Conservation (phyloP, 2,797 vertebrate genomes). For the Centroberyx gerrardi region DNA sequence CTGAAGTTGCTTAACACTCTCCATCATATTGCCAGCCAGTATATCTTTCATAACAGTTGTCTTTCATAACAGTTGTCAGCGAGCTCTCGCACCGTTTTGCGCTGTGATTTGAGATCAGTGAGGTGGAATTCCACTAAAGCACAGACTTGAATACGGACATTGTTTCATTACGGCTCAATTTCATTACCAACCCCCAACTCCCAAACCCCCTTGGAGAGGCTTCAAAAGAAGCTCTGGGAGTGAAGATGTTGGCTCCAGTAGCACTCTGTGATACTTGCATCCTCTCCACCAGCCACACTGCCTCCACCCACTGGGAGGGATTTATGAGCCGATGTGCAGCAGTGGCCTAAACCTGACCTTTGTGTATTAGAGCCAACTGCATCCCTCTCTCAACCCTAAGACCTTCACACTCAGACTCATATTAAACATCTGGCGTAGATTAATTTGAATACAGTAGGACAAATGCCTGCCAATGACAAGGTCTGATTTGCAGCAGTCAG, state of each 20-base stretch:
- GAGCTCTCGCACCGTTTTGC: constrained; percentile 58
- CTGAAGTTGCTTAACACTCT: constrained; percentile 35
- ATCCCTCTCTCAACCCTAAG: constrained; percentile 15
- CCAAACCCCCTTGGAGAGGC: constrained; percentile 57
- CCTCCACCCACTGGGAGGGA: constrained; percentile 36
- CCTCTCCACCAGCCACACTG: constrained; percentile 32
- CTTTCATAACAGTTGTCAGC: constrained; percentile 56
- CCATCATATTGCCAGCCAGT: constrained; percentile 33
- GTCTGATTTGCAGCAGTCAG: constrained; percentile 14
- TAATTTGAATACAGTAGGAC: background rate
- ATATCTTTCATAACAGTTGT: constrained; percentile 20
- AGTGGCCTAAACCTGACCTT: background rate
- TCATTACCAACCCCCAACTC: constrained; percentile 64
- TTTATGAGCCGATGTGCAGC: constrained; percentile 11
- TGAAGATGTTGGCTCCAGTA: constrained; percentile 60
- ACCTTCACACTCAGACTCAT: background rate
- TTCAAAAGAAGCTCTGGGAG: constrained; percentile 68
- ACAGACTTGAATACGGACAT: constrained; percentile 67
- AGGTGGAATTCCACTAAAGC: constrained; percentile 79
- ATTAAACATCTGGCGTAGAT: constrained; percentile 9
- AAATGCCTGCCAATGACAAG: background rate
- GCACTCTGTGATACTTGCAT: constrained; percentile 15
- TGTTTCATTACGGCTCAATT: constrained; percentile 70
- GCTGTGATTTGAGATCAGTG: constrained; percentile 77
- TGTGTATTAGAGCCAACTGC: constrained; percentile 8